Conservation (phyloP, 2,888 invertebrate species). For the Pemphredon lugubris region DNA sequence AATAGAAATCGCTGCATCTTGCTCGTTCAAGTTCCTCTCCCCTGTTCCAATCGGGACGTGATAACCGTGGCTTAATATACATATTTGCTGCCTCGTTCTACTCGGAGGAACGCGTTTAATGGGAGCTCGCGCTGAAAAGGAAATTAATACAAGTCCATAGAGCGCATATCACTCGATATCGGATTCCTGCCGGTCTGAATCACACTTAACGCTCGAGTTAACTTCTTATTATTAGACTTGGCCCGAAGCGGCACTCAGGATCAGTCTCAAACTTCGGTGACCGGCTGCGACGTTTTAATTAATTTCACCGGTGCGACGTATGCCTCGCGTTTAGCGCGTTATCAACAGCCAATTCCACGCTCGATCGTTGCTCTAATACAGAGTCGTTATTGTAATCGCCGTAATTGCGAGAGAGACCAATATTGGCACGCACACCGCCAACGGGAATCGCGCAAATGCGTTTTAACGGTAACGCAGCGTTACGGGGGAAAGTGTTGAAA, state of each 20-base stretch:
- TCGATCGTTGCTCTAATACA: slow-evolving; percentile 53
- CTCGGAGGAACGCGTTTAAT: too few species aligned
- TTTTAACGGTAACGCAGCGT: too few species aligned
- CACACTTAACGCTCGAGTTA: slow-evolving; percentile 70
- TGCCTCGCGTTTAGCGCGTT: slow-evolving; percentile 40
- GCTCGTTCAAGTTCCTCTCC: too few species aligned
- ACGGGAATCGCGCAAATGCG: not conserved
- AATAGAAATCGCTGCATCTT: too few species aligned
- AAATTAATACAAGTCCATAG: slow-evolving; percentile 44
- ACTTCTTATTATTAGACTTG: slow-evolving; percentile 78
- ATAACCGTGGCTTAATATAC: too few species aligned
- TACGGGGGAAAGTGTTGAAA: too few species aligned
- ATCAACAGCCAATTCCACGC: slow-evolving; percentile 68
- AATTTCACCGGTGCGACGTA: slow-evolving; percentile 58
- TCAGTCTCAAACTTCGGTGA: slow-evolving; percentile 59
- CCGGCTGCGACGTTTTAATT: slow-evolving; percentile 72
- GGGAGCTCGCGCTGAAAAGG: slow-evolving; percentile 11
- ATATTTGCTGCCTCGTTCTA: too few species aligned
- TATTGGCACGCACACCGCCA: not conserved
- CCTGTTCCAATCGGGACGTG: too few species aligned
- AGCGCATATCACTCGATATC: slow-evolving; percentile 59
- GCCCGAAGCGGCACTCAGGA: slow-evolving; percentile 62
- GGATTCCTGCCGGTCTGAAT: slow-evolving; percentile 64
- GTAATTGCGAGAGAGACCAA: not conserved
- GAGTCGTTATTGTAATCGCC: slow-evolving; percentile 34